Conservation (phyloP, 2,888 invertebrate genomes). For the Mycalesis mineus region DNA sequence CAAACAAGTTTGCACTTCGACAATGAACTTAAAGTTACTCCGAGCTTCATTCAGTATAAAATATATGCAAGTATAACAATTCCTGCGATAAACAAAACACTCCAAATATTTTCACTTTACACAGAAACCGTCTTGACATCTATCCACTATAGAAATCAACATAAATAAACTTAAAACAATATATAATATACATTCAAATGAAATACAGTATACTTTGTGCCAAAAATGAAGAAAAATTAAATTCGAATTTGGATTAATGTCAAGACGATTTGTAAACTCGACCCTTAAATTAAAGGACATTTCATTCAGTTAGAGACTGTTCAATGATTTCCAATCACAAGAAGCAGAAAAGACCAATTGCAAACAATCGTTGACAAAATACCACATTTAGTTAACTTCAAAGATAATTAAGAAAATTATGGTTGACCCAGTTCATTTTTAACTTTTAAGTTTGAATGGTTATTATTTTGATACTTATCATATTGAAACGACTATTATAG, state of each 20-base stretch:
- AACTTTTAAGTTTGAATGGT: not conserved
- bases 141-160: slow-evolving; percentile 2
- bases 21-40: slow-evolving; percentile 53
- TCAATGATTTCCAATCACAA: not conserved
- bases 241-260: slow-evolving; percentile 15
- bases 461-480: slow-evolving; percentile 18
- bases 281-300: not conserved
- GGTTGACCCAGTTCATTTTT: not conserved
- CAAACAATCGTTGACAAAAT: not conserved
- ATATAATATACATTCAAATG: slow-evolving; percentile 8
- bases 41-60: slow-evolving; percentile 62
- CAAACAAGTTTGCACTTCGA: slow-evolving; percentile 64
- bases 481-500: slow-evolving; percentile 10
- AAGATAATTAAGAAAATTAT: not conserved
- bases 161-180: slow-evolving; percentile 13
- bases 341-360: not conserved
- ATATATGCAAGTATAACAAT: slow-evolving; percentile 72
- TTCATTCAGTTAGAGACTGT: not conserved
- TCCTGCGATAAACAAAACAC: slow-evolving; percentile 32
- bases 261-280: slow-evolving; percentile 11
- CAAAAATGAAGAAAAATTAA: slow-evolving; percentile 16
- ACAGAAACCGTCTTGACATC: slow-evolving; percentile 16
- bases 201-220: slow-evolving; percentile 19
- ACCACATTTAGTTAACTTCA: slow-evolving; percentile 1
- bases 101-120: slow-evolving; percentile 6